Evolutionary conservation across 1,140 invertebrate genomes (phyloP).

Genomic region (Acyrthosiphon pisum): DNA sequence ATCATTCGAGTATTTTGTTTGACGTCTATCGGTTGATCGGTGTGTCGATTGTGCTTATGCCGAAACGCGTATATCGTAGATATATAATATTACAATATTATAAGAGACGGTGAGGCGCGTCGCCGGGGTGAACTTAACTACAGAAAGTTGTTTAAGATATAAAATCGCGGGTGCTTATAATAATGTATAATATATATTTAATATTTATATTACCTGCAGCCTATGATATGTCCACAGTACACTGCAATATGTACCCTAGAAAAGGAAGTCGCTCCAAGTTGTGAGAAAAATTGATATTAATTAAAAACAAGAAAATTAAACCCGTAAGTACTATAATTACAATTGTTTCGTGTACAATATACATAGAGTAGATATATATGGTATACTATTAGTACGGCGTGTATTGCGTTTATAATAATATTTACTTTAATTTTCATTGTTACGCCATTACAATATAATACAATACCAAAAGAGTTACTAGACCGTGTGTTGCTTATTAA

Average conservation of each 20-base stretch:
- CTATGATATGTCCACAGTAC: not conserved
- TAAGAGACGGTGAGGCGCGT: no score
- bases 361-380: not conserved
- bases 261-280: not conserved
- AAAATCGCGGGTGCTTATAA: not conserved
- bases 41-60: not conserved
- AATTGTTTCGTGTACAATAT: not conserved
- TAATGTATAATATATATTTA: no score
- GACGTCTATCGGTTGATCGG: not conserved
- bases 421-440: slow-evolving; percentile 23
- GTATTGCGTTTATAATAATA: not conserved
- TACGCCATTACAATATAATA: not conserved
- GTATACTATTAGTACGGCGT: not conserved
- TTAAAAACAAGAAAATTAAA: not conserved
- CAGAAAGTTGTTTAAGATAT: not conserved
- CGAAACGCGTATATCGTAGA: not conserved
- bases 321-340: slow-evolving; percentile 41
- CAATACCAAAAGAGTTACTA: not conserved
- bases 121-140: not conserved
- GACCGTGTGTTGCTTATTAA: slow-evolving; percentile 18
- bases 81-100: no score
- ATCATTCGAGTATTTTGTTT: slow-evolving; percentile 5
- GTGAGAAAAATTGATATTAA: slow-evolving; percentile 23
- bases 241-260: no score
- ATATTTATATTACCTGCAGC: not conserved